Conservation (phyloP, 2,113 vertebrate species). For the Camelus dromedarius region DNA sequence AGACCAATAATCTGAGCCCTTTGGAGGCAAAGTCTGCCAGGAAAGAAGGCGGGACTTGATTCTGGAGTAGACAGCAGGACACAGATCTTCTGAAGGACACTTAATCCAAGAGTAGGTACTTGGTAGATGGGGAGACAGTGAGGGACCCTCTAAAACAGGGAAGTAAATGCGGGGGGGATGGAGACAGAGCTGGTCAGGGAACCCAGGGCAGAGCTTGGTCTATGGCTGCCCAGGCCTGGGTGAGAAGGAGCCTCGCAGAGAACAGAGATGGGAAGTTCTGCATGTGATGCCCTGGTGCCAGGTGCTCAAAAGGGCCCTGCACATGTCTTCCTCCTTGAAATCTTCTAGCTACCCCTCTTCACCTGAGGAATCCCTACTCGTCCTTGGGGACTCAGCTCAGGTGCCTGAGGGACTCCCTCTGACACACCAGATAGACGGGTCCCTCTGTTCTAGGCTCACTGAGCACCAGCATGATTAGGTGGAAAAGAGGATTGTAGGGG, state of each 20-base stretch:
- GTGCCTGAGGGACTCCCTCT: background rate
- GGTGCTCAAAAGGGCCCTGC: background rate
- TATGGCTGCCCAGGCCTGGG: accelerated
- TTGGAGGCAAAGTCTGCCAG: background rate
- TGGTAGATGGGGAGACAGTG: background rate
- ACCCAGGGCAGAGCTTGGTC: background rate
- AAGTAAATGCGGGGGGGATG: background rate
- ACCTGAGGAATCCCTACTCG: background rate
- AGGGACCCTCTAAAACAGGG: background rate
- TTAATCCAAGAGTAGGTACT: background rate
- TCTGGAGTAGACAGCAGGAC: background rate
- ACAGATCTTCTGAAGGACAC: background rate
- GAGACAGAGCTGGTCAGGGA: background rate
- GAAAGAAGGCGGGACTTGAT: background rate
- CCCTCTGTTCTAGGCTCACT: background rate
- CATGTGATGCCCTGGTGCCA: too few relatives aligned
- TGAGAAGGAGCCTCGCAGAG: background rate
- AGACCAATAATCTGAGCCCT: background rate
- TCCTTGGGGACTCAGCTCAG: background rate
- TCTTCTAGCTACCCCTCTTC: background rate
- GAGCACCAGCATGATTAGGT: background rate
- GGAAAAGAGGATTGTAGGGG: background rate
- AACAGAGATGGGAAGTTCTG: background rate
- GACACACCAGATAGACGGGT: accelerated
- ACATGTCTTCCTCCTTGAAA: background rate